Evolutionary conservation across 2,888 invertebrate genomes (phyloP).

Genomic region (Rapana venosa): DNA sequence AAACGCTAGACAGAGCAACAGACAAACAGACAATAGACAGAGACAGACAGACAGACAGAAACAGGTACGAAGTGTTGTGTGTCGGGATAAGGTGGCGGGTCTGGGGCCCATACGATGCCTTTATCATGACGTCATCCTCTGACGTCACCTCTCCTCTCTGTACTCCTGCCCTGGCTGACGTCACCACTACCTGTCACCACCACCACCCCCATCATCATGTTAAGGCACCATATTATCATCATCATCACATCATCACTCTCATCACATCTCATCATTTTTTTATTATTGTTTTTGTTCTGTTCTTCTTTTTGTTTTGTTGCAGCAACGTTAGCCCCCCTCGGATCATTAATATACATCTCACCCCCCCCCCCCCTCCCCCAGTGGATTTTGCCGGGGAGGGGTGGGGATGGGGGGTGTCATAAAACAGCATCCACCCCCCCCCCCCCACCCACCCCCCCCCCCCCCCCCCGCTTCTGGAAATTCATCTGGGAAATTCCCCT

Average conservation of each 20-base stretch:
- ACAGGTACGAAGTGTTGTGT: constrained; percentile 58
- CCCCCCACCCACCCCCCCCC: no score
- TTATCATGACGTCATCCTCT: constrained; percentile 59
- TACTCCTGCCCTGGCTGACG: background rate
- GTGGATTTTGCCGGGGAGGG: no score
- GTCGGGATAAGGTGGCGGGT: constrained; percentile 66
- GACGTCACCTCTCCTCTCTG: constrained; percentile 49
- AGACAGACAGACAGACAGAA: no score
- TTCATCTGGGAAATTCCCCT: no score
- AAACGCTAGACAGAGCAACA: background rate
- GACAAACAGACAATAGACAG: constrained; percentile 13
- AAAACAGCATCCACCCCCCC: no score
- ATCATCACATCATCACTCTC: no score
- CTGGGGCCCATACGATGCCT: constrained; percentile 59
- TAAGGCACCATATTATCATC: background rate
- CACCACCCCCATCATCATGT: background rate
- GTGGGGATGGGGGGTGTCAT: no score
- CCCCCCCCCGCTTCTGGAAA: no score
- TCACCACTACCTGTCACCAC: background rate
- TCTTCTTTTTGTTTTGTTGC: no score
- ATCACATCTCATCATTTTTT: background rate
- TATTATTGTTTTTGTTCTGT: background rate
- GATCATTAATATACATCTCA: no score
- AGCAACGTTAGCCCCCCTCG: no score
- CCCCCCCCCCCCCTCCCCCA: no score